phyloP scores from a whole-genome alignment of 37 sponge, comb jelly and placozoan species.

The Hormiphora californensis region DNA sequence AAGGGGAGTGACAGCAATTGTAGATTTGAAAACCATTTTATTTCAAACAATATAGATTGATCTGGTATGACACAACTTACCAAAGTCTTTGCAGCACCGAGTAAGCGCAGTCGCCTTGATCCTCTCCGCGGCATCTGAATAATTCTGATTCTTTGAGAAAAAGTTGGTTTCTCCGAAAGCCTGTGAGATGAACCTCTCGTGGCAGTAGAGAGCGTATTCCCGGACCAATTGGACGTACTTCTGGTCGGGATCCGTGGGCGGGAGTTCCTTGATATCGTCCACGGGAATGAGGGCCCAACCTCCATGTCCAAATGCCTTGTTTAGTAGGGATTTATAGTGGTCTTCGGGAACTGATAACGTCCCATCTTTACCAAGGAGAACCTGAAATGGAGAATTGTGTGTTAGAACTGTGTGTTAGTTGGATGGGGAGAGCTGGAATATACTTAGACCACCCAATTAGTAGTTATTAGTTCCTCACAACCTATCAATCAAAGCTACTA shows the following conservation, averaged over 20 bases:
- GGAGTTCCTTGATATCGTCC: not conserved
- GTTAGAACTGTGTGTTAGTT: not conserved
- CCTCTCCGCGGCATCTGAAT: constrained; percentile 33
- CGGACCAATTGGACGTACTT: constrained; percentile 12
- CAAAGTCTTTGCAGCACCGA: constrained; percentile 38
- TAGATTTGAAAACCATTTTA: not conserved
- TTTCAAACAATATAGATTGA: not conserved
- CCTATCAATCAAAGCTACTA: too few species aligned
- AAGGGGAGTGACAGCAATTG: not conserved
- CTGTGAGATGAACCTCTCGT: constrained; percentile 33
- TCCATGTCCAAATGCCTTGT: constrained; percentile 4
- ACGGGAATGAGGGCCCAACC: constrained; percentile 50
- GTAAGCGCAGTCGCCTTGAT: not conserved
- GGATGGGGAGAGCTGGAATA: too few species aligned
- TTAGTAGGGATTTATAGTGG: not conserved
- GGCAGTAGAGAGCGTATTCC: constrained; percentile 40
- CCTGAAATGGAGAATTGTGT: not conserved
- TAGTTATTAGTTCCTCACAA: too few species aligned
- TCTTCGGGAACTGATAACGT: constrained; percentile 2
- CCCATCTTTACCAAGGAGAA: not conserved
- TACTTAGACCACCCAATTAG: too few species aligned
- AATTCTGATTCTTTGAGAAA: constrained; percentile 21
- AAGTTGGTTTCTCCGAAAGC: constrained; percentile 36
- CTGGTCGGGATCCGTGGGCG: not conserved
- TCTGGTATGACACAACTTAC: not conserved